phyloP scores from a whole-genome alignment of 2,888 invertebrate species.

The Agrotis puta region DNA sequence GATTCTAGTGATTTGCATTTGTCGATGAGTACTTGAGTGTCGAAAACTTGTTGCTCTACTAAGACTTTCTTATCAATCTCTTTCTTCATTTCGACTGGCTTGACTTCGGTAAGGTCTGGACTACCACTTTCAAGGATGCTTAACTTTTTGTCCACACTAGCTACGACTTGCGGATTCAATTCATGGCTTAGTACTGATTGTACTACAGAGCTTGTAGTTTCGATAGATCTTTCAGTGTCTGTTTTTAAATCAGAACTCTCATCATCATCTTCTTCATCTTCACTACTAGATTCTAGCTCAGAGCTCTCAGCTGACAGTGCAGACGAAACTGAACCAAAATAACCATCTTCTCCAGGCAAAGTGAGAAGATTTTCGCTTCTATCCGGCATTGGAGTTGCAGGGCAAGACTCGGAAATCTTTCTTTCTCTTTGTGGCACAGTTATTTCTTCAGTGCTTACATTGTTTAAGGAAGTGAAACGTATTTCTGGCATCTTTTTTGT shows the following conservation, averaged over 20 bases:
- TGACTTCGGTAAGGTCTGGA: constrained; percentile 61
- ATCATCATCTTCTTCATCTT: constrained; percentile 84
- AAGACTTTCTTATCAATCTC: constrained; percentile 52
- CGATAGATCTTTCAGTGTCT: constrained; percentile 84
- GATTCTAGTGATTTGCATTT: constrained; percentile 65
- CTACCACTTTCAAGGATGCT: constrained; percentile 69
- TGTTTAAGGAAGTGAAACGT: constrained; percentile 82
- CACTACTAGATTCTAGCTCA: constrained; percentile 83
- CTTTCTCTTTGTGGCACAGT: constrained; percentile 68
- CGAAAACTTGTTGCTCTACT: constrained; percentile 58
- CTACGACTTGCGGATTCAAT: constrained; percentile 76
- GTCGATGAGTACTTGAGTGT: constrained; percentile 58
- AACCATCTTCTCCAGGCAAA: constrained; percentile 80
- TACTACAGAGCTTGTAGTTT: constrained; percentile 91
- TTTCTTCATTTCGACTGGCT: constrained; percentile 41
- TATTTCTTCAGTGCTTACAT: constrained; percentile 76
- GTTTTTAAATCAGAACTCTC: constrained; percentile 88
- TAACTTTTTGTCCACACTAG: constrained; percentile 83
- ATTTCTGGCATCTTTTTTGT: constrained; percentile 77
- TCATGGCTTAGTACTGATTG: constrained; percentile 88
- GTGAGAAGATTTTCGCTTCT: constrained; percentile 83
- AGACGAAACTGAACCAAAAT: constrained; percentile 85
- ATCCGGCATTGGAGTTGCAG: constrained; percentile 81
- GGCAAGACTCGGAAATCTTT: constrained; percentile 87
- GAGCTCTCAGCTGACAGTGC: constrained; percentile 87